These are phyloP conservation scores for Epistrophe grossulariae DNA, from an alignment of 2,888 invertebrate species.

Conservation along the genomic window DNA sequence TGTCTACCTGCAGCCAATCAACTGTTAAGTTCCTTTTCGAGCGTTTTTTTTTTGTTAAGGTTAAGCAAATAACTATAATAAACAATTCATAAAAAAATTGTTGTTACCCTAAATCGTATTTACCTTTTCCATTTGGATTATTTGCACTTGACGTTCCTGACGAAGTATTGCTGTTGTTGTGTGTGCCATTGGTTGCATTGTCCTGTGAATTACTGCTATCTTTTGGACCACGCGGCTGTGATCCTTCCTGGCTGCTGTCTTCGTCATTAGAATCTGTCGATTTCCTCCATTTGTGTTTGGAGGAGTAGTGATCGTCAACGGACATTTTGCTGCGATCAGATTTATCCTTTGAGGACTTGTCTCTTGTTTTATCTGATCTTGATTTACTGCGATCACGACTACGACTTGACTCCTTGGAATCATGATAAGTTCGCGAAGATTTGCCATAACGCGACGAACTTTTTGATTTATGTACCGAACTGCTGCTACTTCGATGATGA, in stretches of 20 bases:
- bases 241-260: conserved; percentile 83
- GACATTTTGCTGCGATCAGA: conserved; percentile 78
- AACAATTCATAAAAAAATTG: too few species aligned
- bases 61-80: too few species aligned
- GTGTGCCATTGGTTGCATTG: conserved; percentile 50
- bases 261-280: conserved; percentile 92
- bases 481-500: conserved; percentile 78
- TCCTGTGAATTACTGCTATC: conserved; percentile 52
- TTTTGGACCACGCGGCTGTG: conserved; percentile 19
- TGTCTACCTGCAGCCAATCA: too few species aligned
- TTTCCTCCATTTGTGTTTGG: conserved; percentile 87
- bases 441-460: conserved; percentile 79
- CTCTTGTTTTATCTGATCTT: conserved; percentile 75
- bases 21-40: too few species aligned
- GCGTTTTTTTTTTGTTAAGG: too few species aligned
- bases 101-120: not conserved
- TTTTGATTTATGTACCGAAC: conserved; percentile 76
- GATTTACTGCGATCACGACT: conserved; percentile 80
- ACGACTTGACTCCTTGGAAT: conserved; percentile 77
- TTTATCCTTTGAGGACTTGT: conserved; percentile 80
- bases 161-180: conserved; percentile 50
- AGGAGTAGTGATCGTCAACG: conserved; percentile 89
- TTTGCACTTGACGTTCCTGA: conserved; percentile 50
- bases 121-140: conserved; percentile 53
- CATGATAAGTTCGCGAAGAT: conserved; percentile 83